Conservation (phyloP, 2,797 vertebrate genomes). For the Calcarius lapponicus region DNA sequence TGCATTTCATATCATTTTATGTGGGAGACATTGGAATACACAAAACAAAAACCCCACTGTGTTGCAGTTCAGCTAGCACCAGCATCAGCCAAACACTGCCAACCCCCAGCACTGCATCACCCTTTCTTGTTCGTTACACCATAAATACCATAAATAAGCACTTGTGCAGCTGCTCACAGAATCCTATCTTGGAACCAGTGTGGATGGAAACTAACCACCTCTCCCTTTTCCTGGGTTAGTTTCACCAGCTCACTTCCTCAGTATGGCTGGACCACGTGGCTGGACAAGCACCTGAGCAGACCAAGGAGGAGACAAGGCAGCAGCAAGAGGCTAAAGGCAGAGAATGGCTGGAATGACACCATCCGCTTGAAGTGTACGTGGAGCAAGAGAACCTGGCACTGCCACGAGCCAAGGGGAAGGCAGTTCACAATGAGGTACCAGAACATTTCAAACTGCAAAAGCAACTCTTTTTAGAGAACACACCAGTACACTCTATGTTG, state of each 20-base stretch:
- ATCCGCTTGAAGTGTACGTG: accelerated
- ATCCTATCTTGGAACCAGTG: accelerated
- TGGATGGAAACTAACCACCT: not conserved
- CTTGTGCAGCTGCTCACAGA: not conserved
- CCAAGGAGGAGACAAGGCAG: accelerated
- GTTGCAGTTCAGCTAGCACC: not conserved
- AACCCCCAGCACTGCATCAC: accelerated
- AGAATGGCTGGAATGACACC: not conserved
- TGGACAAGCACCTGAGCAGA: not conserved
- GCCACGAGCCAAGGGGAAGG: not conserved
- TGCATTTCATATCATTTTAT: not conserved
- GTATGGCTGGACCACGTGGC: accelerated
- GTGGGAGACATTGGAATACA: not conserved
- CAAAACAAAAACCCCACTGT: not conserved
- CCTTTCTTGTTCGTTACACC: not conserved
- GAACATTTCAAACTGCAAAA: not conserved
- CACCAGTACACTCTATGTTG: not conserved
- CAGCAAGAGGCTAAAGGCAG: not conserved
- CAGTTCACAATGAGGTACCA: not conserved
- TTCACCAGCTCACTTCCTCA: not conserved
- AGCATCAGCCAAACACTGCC: not conserved
- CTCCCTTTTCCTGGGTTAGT: not conserved
- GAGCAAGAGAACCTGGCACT: too few relatives aligned
- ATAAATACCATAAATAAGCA: not conserved
- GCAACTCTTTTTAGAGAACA: not conserved